phyloP scores from a whole-genome alignment of 2,797 vertebrate genomes.

The Fistularia tabacaria region DNA sequence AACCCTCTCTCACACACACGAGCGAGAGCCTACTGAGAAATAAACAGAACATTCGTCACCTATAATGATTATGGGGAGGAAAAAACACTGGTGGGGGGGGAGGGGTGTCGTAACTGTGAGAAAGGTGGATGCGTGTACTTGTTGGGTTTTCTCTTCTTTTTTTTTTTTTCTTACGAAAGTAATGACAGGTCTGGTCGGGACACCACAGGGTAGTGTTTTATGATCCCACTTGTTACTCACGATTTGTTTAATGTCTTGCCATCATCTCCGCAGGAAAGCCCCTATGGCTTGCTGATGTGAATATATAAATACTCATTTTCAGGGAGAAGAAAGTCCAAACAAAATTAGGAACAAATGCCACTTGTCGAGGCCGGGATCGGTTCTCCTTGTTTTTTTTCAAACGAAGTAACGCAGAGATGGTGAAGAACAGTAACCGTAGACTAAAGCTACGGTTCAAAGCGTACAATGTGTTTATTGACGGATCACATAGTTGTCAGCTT shows the following conservation, averaged over 20 bases:
- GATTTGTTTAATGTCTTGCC: constrained; percentile 80
- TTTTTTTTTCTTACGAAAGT: constrained; percentile 55
- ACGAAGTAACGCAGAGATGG: constrained; percentile 26
- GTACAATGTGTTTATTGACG: no score
- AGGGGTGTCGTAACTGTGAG: constrained; percentile 43
- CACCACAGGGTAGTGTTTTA: constrained; percentile 75
- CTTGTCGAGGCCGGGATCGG: constrained; percentile 50
- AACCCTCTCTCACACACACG: constrained; percentile 22
- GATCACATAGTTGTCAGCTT: not conserved
- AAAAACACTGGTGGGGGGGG: constrained; percentile 22
- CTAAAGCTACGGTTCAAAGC: constrained; percentile 4
- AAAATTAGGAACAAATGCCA: constrained; percentile 71
- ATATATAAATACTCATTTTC: constrained; percentile 72
- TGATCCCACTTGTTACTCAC: constrained; percentile 70
- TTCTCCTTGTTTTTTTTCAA: constrained; percentile 33
- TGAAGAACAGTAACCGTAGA: constrained; percentile 32
- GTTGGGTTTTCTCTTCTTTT: constrained; percentile 40
- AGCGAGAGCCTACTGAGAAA: constrained; percentile 52
- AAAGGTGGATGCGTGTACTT: constrained; percentile 34
- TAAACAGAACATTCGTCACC: constrained; percentile 61
- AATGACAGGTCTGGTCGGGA: constrained; percentile 75
- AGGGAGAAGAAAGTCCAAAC: constrained; percentile 38
- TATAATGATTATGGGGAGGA: constrained; percentile 58
- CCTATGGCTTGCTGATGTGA: constrained; percentile 68
- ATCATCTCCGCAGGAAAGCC: constrained; percentile 78